Evolutionary conservation across 1,140 invertebrate species (phyloP).

Genomic region (Platorchestia sp.): DNA sequence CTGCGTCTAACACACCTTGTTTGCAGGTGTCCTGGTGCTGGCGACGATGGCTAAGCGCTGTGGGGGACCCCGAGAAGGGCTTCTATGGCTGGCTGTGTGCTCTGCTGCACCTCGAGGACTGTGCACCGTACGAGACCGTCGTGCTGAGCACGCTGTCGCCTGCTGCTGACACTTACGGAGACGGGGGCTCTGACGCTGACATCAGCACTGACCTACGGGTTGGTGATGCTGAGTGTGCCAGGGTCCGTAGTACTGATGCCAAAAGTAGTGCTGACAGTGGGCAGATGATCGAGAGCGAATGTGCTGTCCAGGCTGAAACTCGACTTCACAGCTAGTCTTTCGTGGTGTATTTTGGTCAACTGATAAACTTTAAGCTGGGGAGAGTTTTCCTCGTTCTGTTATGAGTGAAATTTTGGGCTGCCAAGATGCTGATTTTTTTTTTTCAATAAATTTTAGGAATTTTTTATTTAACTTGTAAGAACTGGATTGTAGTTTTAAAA

Average conservation of each 20-base stretch:
- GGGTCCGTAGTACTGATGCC: background rate
- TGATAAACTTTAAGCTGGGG: background rate
- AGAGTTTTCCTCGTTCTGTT: background rate
- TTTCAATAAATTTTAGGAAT: background rate
- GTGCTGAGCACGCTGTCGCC: constrained; percentile 71
- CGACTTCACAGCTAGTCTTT: background rate
- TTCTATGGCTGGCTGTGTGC: constrained; percentile 85
- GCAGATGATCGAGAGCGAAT: background rate
- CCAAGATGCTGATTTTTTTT: background rate
- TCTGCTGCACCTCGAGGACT: constrained; percentile 78
- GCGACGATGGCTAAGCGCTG: constrained; percentile 79
- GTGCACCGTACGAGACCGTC: constrained; percentile 77
- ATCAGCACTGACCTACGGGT: background rate
- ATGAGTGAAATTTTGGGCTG: background rate
- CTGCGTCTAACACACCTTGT: too few species aligned
- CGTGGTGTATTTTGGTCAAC: background rate
- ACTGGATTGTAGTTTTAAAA: background rate
- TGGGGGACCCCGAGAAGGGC: constrained; percentile 83
- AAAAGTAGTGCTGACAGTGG: background rate
- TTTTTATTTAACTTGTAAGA: background rate
- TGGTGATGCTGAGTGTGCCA: constrained; percentile 39
- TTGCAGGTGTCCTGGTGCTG: constrained; percentile 78
- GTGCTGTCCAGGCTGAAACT: background rate
- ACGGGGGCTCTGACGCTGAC: background rate
- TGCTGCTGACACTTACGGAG: background rate